Evolutionary conservation across 2,888 invertebrate genomes (phyloP), one percentile per base, ranked within the genome.

Genomic region (Diabrotica balteata): DNA sequence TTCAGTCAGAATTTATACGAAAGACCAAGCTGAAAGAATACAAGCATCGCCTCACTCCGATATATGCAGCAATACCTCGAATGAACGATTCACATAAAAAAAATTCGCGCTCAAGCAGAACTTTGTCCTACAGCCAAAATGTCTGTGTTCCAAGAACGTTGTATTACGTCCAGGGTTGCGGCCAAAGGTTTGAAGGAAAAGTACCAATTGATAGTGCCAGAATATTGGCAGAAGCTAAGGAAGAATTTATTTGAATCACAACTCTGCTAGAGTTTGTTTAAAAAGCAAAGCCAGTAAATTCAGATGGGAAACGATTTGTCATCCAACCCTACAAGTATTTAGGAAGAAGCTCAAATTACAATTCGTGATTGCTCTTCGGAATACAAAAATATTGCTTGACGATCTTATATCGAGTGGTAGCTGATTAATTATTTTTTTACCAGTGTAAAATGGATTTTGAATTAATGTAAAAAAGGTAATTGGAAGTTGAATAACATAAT

Each of bases 241-340:
- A 78, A 0, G 89, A 89, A 73, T 91, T 88, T 85, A 85, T 89
- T 73, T 83, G 83, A 22, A 85, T 89, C 59, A 87, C 90, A 64
- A 90, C 73, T 83, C 86, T 0, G 86, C 89, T 47, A 91, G 91
- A 9, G 88, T 92, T n/a, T n/a, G n/a, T n/a, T n/a, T n/a, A n/a
- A n/a, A n/a, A n/a, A n/a, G n/a, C n/a, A n/a, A n/a, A n/a, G n/a
- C n/a, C n/a, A n/a, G n/a, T n/a, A n/a, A n/a, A n/a, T n/a, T n/a
- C n/a, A n/a, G n/a, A n/a, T n/a, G n/a, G n/a, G n/a, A n/a, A n/a
- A n/a, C n/a, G n/a, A n/a, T n/a, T n/a, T n/a, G n/a, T n/a, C n/a
- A n/a, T n/a, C n/a, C n/a, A n/a, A n/a, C n/a, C n/a, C n/a, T n/a
- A n/a, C n/a, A n/a, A n/a, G n/a, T n/a, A n/a, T n/a, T n/a, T n/a